Evolutionary conservation across 1,140 invertebrate genomes (phyloP).

Genomic region (Orius insidiosus): DNA sequence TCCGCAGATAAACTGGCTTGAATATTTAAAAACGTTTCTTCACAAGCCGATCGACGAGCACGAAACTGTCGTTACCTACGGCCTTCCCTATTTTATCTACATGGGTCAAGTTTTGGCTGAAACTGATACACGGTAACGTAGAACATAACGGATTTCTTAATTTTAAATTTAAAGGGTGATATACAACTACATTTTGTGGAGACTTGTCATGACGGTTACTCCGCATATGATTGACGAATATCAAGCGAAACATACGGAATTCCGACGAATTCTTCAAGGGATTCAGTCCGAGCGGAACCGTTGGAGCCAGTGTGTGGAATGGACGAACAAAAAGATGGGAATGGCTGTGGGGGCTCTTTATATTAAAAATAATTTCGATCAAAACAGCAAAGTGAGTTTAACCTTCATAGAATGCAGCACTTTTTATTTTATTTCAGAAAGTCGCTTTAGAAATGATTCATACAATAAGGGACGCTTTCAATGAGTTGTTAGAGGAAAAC

Average conservation of each 20-base stretch:
- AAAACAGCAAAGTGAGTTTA: slow-evolving; percentile 50
- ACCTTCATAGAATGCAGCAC: slow-evolving; percentile 3
- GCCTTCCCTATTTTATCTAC: slow-evolving; percentile 57
- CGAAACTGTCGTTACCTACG: slow-evolving; percentile 63
- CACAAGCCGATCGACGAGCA: slow-evolving; percentile 39
- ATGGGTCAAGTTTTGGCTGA: slow-evolving; percentile 51
- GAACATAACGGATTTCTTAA: too few species aligned
- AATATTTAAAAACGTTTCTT: slow-evolving; percentile 53
- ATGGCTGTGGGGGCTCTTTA: slow-evolving; percentile 70
- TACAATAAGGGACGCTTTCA: slow-evolving; percentile 73
- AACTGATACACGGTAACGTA: slow-evolving; percentile 54
- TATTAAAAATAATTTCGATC: slow-evolving; percentile 66
- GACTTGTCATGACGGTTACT: slow-evolving; percentile 57
- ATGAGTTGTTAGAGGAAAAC: slow-evolving; percentile 68
- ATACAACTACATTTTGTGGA: slow-evolving; percentile 72
- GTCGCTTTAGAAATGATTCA: slow-evolving; percentile 74
- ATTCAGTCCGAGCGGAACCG: slow-evolving; percentile 54
- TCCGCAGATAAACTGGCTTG: slow-evolving; percentile 59
- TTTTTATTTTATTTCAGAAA: slow-evolving; percentile 30
- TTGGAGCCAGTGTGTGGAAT: slow-evolving; percentile 70
- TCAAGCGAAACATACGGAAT: slow-evolving; percentile 56
- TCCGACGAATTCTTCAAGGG: slow-evolving; percentile 61
- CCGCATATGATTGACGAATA: slow-evolving; percentile 70
- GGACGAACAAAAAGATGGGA: slow-evolving; percentile 68
- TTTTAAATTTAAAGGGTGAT: slow-evolving; percentile 41